Percentiles rank a stretch among this genome's conserved stretches.
Conservation (phyloP, 2,113 vertebrate genomes). For the Dasypus novemcinctus region DNA sequence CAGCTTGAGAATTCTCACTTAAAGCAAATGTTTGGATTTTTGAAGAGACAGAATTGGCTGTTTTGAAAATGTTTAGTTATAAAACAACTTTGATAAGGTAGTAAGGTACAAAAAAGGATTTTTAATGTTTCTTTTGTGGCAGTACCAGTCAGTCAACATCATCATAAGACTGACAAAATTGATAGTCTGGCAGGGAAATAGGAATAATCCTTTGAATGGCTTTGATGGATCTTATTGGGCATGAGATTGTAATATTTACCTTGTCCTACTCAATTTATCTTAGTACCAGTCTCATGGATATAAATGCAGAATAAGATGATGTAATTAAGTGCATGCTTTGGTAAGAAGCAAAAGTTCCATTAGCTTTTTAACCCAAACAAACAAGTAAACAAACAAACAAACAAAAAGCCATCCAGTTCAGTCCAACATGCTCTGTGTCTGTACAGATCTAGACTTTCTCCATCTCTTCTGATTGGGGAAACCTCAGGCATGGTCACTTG, state of each 20-base stretch:
- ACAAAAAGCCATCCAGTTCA: neutral
- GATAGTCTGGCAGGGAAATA: neutral
- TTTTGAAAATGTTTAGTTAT: slow-evolving; percentile 46
- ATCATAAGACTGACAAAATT: neutral
- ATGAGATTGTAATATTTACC: neutral
- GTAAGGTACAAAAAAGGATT: neutral
- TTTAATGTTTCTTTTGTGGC: neutral
- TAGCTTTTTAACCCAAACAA: neutral
- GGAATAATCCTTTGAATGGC: neutral
- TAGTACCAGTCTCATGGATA: neutral
- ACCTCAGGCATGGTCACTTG: neutral
- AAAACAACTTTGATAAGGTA: slow-evolving; percentile 21
- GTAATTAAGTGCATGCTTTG: neutral
- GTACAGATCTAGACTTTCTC: neutral
- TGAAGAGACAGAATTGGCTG: neutral
- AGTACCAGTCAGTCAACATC: neutral
- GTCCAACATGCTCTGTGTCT: neutral
- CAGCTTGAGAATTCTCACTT: slow-evolving; percentile 56
- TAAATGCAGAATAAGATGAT: neutral
- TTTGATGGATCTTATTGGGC: too few relatives aligned
- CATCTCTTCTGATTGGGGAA: neutral
- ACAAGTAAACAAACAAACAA: neutral
- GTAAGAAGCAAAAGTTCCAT: neutral
- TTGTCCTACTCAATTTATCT: neutral
- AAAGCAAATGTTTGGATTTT: slow-evolving; percentile 32